Percentiles rank a stretch among this genome's conserved stretches.
Evolutionary conservation across 2,888 invertebrate genomes (phyloP).

Genomic region (Ellobium chinense): DNA sequence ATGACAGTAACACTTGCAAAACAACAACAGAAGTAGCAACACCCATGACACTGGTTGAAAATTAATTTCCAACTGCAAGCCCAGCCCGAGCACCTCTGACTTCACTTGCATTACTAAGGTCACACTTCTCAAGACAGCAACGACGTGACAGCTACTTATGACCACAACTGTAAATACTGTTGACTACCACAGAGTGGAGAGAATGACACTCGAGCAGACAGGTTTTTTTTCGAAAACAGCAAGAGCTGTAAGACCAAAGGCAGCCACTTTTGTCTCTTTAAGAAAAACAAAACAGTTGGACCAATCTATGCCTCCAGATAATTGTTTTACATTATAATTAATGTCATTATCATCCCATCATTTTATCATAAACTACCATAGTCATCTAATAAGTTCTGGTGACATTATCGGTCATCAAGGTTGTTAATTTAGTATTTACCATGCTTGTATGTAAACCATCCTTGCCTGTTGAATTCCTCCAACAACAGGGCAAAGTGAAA

Average conservation of each 20-base stretch:
- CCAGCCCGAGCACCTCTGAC: no score
- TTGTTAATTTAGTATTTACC: neutral
- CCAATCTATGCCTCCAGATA: slow-evolving; percentile 26
- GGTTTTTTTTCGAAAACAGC: neutral
- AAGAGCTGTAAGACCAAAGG: slow-evolving; percentile 20
- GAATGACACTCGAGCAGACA: neutral
- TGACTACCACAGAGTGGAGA: no score
- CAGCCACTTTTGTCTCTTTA: slow-evolving; percentile 17
- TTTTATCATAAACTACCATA: neutral
- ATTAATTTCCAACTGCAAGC: no score
- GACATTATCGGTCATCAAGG: neutral
- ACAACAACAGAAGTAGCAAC: no score
- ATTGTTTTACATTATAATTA: neutral
- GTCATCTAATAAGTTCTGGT: neutral
- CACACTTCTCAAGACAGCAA: no score
- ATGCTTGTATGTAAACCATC: no score
- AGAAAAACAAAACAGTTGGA: neutral
- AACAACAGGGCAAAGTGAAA: neutral
- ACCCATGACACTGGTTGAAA: no score
- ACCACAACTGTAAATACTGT: no score
- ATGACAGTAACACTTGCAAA: no score
- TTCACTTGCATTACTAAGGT: no score
- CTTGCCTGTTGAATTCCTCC: neutral
- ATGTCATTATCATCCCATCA: neutral
- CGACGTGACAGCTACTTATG: no score